These are phyloP conservation scores for Aphis gossypii DNA, from an alignment of 1,140 invertebrate genomes.

Conservation along the genomic window DNA sequence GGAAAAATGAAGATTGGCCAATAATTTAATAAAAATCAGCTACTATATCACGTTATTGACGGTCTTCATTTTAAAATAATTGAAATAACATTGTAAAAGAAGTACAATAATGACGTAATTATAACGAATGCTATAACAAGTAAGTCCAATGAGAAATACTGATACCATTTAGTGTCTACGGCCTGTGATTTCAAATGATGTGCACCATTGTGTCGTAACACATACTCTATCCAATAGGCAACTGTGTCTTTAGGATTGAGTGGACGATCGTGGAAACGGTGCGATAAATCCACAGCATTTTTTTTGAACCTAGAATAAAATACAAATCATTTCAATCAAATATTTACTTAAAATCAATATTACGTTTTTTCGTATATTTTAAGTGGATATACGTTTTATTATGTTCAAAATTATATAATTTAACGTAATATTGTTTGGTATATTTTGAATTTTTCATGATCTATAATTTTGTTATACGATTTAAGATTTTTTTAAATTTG, in stretches of 20 bases:
- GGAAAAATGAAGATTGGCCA: neutral
- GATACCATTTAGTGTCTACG: slow-evolving; percentile 55
- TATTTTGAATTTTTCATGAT: too few species aligned
- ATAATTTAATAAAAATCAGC: neutral
- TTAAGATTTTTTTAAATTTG: too few species aligned
- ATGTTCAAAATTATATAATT: too few species aligned
- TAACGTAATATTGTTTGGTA: too few species aligned
- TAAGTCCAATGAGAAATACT: slow-evolving; percentile 60
- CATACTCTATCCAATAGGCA: slow-evolving; percentile 71
- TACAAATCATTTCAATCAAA: neutral
- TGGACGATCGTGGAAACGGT: slow-evolving; percentile 61
- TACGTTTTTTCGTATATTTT: neutral
- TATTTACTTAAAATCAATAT: neutral
- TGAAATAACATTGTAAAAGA: neutral
- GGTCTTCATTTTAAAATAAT: neutral
- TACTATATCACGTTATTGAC: neutral
- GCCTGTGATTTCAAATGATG: slow-evolving; percentile 57
- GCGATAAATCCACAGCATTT: slow-evolving; percentile 9
- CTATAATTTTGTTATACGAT: too few species aligned
- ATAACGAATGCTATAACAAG: neutral
- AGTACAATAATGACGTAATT: neutral
- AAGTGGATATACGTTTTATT: neutral
- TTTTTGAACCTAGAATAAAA: slow-evolving; percentile 31
- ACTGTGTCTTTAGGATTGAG: slow-evolving; percentile 67
- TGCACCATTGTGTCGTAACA: slow-evolving; percentile 64